Evolutionary conservation across 2,797 vertebrate genomes (phyloP).

Genomic region (Melopsittacus undulatus): DNA sequence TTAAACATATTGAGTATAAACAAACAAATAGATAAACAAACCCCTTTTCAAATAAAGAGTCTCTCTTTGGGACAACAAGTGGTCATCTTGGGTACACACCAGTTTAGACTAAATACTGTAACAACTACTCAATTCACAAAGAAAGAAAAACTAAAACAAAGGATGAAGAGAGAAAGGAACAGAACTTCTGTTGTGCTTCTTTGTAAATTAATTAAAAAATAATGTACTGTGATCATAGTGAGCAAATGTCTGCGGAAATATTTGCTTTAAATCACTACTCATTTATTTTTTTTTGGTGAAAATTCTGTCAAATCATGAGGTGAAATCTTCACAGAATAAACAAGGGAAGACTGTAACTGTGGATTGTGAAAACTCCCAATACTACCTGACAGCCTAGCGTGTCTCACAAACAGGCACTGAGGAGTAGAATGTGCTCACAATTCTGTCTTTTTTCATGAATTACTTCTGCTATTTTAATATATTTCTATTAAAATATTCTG

Average conservation of each 20-base stretch:
- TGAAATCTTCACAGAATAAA: background rate
- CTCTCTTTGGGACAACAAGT: background rate
- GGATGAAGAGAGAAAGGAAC: background rate
- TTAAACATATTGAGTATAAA: background rate
- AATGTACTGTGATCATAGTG: background rate
- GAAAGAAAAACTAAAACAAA: background rate
- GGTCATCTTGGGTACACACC: background rate
- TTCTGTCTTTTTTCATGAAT: background rate
- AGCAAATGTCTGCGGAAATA: background rate
- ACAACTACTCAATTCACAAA: background rate
- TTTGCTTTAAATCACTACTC: background rate
- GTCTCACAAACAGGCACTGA: background rate
- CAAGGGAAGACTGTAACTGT: background rate
- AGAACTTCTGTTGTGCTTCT: background rate
- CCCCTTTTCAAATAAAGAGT: background rate
- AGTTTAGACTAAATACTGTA: background rate
- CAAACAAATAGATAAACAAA: background rate
- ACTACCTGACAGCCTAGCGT: rapidly evolving
- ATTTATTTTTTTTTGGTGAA: background rate
- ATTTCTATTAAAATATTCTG: background rate
- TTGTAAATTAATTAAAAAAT: background rate
- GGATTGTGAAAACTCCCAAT: rapidly evolving
- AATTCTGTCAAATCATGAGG: background rate
- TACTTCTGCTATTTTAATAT: background rate
- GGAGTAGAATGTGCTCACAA: background rate